A percentile compares a stretch with the other conserved stretches of the same genome.
Conservation (phyloP, 2,797 vertebrate genomes). For the Sebastolobus alascanus region DNA sequence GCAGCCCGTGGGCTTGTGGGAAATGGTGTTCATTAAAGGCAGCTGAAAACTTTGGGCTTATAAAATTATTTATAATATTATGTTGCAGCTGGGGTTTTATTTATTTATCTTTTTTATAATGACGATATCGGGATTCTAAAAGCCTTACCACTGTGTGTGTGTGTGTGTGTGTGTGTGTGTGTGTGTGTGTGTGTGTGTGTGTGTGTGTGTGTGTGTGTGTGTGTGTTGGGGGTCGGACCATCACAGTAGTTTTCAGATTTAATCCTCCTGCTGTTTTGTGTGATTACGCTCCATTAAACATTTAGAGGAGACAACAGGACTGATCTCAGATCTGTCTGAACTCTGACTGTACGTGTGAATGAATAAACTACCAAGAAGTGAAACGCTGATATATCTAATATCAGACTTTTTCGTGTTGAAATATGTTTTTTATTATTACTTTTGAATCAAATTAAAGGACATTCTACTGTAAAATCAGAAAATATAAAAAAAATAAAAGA, state of each 20-base stretch:
- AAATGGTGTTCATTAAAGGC: background rate
- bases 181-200: background rate
- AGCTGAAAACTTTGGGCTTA: too few relatives aligned
- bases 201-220: background rate
- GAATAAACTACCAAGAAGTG: background rate
- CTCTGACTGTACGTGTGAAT: background rate
- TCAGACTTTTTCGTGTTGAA: background rate
- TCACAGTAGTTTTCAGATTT: background rate
- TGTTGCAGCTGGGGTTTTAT: background rate
- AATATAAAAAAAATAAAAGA: background rate
- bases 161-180: background rate
- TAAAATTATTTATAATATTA: too few relatives aligned
- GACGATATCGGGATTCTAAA: background rate
- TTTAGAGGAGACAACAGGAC: background rate
- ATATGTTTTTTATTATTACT: background rate
- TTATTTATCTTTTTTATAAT: background rate
- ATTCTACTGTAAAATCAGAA: background rate
- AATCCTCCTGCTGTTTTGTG: slow-evolving; percentile 31
- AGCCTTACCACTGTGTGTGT: background rate
- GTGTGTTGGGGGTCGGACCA: background rate
- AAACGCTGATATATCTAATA: background rate
- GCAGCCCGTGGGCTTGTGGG: background rate
- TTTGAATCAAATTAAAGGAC: background rate
- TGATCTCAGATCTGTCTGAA: slow-evolving; percentile 13
- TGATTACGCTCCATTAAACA: slow-evolving; percentile 24